Base-by-base conservation (phyloP, 2,797 vertebrate species). In the Setipinna tenuifilis region DNA sequence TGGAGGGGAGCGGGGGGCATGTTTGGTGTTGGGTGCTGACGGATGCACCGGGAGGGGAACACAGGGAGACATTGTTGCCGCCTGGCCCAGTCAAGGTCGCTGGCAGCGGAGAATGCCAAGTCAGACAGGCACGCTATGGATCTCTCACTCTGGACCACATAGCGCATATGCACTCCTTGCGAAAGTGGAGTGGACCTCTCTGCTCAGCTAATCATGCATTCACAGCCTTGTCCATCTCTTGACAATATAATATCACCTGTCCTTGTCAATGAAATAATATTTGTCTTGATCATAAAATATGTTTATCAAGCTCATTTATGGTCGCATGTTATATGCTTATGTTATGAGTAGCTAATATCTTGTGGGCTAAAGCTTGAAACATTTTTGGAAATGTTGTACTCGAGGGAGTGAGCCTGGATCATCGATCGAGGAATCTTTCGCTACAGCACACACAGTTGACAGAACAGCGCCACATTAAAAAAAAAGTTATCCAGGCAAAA, bases 41-140 rank as follows among this genome's bases (percentile, higher is more conserved):
- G 90, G 94, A 95, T 92, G 91, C 93, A 93, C 93, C 84, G 91
- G 92, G 90, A 54, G 50, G 90, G 91, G 93, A 94, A 95, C 94
- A 96, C 94, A 95, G 94, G 94, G 93, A 95, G 94, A 95, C 94
- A 95, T 95, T 96, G 96, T 96, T 95, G 92, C 50, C 50, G 50
- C 2, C 94, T 92, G 90, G 94, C 95, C 91, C 84, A 44, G 87
- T 95, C 95, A 96, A 96, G 95, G 96, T 96, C 95, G 94, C 89
- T 84, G 85, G 89, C 90, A 86, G 85, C 25, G 54, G 81, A 86
- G 91, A 54, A 91, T 92, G 95, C 95, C 95, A 95, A 95, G 92
- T 92, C 92, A 31, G 84, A 92, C 90, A 94, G 91, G 86, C 90
- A 92, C 91, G 94, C 93, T 92, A 93, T 86, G 86, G 89, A 91